Evolutionary conservation across 2,797 vertebrate species (phyloP), one percentile per base, ranked within the genome.

Genomic region (Momotus momota): DNA sequence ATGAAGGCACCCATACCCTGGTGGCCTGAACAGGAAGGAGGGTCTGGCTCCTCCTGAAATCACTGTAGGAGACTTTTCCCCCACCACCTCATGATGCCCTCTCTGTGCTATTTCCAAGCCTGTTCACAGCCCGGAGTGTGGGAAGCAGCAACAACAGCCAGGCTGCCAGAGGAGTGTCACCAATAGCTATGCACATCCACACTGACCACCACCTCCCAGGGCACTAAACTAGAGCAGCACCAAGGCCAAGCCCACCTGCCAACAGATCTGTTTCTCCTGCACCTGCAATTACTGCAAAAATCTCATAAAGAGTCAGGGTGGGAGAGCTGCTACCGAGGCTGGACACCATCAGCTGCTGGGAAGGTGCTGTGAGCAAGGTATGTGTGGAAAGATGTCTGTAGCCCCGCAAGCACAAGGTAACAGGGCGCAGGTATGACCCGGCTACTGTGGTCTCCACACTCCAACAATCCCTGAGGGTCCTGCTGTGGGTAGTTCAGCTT

Each of bases 191-290:
- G 3, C 60, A 67, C n/a, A 40, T 7, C 46, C 43, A 71, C 19
- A 33, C 33, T 0, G 0, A 40, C 38, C 7, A 1, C 71, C 65
- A 60, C 45, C 31, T 38, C 58, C 49, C 77, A n/a, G n/a, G 17
- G n/a, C 41, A 18, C 38, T 21, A 41, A 62, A 0, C 0, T 41
- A 62, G 43, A 79, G 70, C 3, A 0, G 51, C 2, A 38, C n/a
- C 58, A 55, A 83, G 46, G 77, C 64, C 66, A 75, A 81, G 29
- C 41, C 40, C 38, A 80, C 55, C 62, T 75, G 80, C 81, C 69
- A 90, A 41, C 33, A 85, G 55, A 81, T 31, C 26, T 48, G 23
- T 18, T 86, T 57, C 46, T 81, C 57, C 46, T 64, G 51, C 84
- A 79, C 45, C 70, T 66, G 79, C 71, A 94, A 66, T 86, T 72